These are phyloP conservation scores for Hetaerina titia DNA, from an alignment of 2,888 invertebrate species.

Conservation along the genomic window DNA sequence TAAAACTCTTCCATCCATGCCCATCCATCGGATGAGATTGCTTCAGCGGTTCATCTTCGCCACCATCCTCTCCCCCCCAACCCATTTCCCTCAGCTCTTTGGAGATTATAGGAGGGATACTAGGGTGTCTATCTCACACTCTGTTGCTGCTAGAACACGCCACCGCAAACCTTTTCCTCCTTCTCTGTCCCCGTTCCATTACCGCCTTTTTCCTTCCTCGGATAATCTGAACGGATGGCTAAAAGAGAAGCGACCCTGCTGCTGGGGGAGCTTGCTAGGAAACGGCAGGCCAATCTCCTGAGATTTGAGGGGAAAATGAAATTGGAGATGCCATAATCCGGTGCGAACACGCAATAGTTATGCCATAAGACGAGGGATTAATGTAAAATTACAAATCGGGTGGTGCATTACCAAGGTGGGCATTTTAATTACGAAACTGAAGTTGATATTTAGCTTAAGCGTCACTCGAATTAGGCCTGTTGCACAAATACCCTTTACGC, in stretches of 20 bases:
- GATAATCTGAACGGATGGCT: constrained; percentile 39
- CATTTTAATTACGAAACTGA: background rate
- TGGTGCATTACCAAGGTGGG: background rate
- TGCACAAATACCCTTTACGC: background rate
- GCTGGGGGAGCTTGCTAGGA: background rate
- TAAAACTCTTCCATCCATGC: constrained; percentile 40
- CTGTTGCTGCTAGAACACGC: constrained; percentile 10
- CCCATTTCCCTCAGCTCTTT: background rate
- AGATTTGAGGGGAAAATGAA: background rate
- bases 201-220: background rate
- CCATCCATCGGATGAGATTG: constrained; percentile 33
- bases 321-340: constrained; percentile 60
- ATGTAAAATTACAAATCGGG: constrained; percentile 14
- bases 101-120: constrained; percentile 42
- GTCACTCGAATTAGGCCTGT: background rate
- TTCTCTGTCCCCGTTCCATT: background rate
- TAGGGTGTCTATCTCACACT: constrained; percentile 27
- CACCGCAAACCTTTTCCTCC: constrained; percentile 24
- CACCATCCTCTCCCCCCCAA: background rate
- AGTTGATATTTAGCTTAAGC: background rate
- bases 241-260: constrained; percentile 25
- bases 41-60: constrained; percentile 39
- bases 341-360: constrained; percentile 6
- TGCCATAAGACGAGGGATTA: background rate
- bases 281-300: background rate